Base-by-base conservation (phyloP, 2,888 invertebrate genomes). In the Dromius quadrimaculatus region DNA sequence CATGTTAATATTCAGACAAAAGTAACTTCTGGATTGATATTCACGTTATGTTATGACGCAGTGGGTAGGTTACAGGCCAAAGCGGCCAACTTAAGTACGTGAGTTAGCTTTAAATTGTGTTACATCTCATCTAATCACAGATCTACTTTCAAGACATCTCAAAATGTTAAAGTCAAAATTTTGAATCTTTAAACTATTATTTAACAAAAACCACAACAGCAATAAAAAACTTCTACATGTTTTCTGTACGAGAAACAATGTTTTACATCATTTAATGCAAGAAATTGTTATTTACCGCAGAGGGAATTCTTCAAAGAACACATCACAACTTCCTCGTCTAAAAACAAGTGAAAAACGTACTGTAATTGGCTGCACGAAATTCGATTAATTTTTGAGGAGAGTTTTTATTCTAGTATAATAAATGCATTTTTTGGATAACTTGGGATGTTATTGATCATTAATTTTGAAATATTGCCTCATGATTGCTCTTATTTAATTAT, bases 41-140 rank as follows among this genome's bases (percentile, higher is more conserved):
- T 59, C 59, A 59, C 34, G 13, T 38, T 6, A 38, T 38, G 59
- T 59, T 59, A 59, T 59, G 59, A 34, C 17, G 59, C 36, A 19
- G 4, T 36, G 36, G 17, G 20, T 59, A 34, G 19, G 36, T 32
- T 32, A 15, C 13, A 36, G 59, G 36, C 36, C 59, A 59, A 17
- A 19, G 17, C 59, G 17, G 36, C 34, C 36, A 59, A 59, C 34
- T 2, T 19, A 59, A 4, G 59, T 20, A 59, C 59, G 59, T 59
- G 59, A 59, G 34, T 8, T 20, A 6, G 59, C 36, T 59, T 59
- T n/a, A 59, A 59, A 59, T 59, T 59, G 36, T 59, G 17, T 34
- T 34, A 59, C 59, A 59, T 59, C 38, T 38, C 38, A 38, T 38
- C 59, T 59, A 59, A 59, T 59, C 59, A 34, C 4, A n/a, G 28